Evolutionary conservation across 1,140 invertebrate species (phyloP).

Genomic region (Drosophila kepulauana): DNA sequence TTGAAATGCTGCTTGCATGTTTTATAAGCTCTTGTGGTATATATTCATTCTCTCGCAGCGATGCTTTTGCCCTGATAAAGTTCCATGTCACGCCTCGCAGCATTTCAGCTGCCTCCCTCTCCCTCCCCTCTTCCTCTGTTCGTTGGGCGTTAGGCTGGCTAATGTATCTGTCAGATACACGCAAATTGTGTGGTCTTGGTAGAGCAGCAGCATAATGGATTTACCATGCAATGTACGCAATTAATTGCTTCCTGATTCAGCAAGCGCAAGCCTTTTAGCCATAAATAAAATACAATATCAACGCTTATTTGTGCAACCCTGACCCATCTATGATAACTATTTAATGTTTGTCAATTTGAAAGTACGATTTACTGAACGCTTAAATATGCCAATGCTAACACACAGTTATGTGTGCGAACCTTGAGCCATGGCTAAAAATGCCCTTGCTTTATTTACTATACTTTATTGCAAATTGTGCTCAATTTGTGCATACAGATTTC

Average conservation of each 20-base stretch:
- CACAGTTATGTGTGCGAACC: constrained; percentile 44
- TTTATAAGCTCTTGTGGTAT: constrained; percentile 55
- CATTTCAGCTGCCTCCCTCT: constrained; percentile 39
- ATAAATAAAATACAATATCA: not conserved
- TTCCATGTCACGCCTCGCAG: constrained; percentile 62
- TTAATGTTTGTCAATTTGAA: constrained; percentile 27
- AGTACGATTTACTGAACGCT: constrained; percentile 15
- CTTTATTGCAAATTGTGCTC: constrained; percentile 71
- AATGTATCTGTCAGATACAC: constrained; percentile 71
- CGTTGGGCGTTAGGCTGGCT: constrained; percentile 28
- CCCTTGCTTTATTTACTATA: constrained; percentile 57
- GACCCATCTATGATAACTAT: not conserved
- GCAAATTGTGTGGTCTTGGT: constrained; percentile 31
- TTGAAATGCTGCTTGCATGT: constrained; percentile 63
- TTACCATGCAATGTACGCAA: constrained; percentile 8
- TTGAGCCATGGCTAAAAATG: constrained; percentile 51
- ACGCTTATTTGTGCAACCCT: constrained; percentile 1
- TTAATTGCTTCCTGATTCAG: constrained; percentile 27
- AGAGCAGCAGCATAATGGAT: constrained; percentile 22
- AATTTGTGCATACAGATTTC: constrained; percentile 52
- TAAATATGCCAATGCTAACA: constrained; percentile 45
- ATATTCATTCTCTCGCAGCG: constrained; percentile 52
- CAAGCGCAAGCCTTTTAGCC: not conserved
- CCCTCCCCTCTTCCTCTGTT: not conserved
- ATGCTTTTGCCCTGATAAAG: constrained; percentile 60